Base-by-base conservation (phyloP, 2,797 vertebrate genomes). In the Cirrhinus molitorella region DNA sequence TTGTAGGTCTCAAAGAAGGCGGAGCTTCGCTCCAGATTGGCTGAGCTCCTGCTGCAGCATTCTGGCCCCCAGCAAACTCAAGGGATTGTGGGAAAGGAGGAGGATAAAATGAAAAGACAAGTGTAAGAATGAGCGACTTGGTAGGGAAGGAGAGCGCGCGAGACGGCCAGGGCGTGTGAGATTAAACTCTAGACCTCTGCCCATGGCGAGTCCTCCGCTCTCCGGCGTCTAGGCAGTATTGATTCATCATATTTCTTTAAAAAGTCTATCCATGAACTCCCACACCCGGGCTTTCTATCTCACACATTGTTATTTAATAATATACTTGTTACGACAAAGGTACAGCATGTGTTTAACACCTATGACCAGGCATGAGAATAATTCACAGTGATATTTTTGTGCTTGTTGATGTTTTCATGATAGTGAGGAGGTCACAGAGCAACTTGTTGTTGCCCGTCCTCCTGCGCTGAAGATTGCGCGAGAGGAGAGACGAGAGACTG, bases 91-190 rank as follows among this genome's bases (percentile, higher is more conserved):
- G 93, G 90, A 92, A 91, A 94, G 91, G 89, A 94, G 91, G 89
- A 92, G 91, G 93, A 94, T 91, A 93, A 94, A 92, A 95, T 95
- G 94, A 96, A 95, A 94, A 95, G 94, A 95, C 94, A 92, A 94
- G 93, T 93, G 95, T 95, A 95, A 95, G 95, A 91, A 89, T 91
- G 91, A 92, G 88, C 83, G 89, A 91, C 49, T 66, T 23, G n/a
- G 51, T 34, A 70, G 89, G 87, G 84, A 91, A 88, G 71, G 40
- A 51, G 31, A 73, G 34, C 34, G 14, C 45, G 55, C 13, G 65
- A 73, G 72, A 45, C 53, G 19, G 68, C 8, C 49, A 1, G 40
- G 9, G 13, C 11, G 34, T 19, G 23, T 28, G 25, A 66, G 65
- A 59, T 74, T 86, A 57, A 86, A 74, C 14, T 79, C 34, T 34